Evolutionary conservation across 2,888 invertebrate species (phyloP), one percentile per base, ranked within the genome.

Genomic region (Nymphalis urticae): DNA sequence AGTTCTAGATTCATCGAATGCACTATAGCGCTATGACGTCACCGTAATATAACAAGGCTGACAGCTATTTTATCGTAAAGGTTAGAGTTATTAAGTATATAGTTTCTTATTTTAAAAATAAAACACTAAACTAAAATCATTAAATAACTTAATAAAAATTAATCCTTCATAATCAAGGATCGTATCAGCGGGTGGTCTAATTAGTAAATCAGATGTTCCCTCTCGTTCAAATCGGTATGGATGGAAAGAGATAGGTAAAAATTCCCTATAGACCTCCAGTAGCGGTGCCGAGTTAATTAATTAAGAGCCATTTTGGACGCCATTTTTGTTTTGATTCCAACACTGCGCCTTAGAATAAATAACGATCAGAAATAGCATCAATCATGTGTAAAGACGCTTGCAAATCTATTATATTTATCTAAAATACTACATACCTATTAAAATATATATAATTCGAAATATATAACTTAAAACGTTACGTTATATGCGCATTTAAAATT

Each of bases 181-280:
- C 77, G 73, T 76, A 81, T 75, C 85, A 77, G 79, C 81, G 81
- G 86, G 85, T 80, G 85, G 85, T 80, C 84, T 79, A 83, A 84
- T 85, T 85, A 84, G 82, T 84, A 76, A 72, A 73, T 74, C 67
- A 69, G 74, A 75, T 47, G 56, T 73, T 63, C 36, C n/a, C 17
- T 70, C 36, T 78, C 78, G 63, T 68, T 73, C 75, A 75, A 64
- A 60, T 5, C 19, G 7, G 13, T 62, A 17, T 1, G 5, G 8
- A 24, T 2, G 69, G 75, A 82, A 66, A 68, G 72, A 66, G 81
- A 81, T 13, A 51, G 47, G 59, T 24, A 62, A 62, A 42, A 19
- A 62, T 75, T 73, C 72, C 73, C 69, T 62, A 59, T 67, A 63
- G 73, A 72, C 72, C 70, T 74, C 72, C 77, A 73, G 78, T 73